A percentile compares a stretch with the other conserved stretches of the same genome.
Evolutionary conservation across 2,113 vertebrate species (phyloP).

Genomic region (Acrocephalus arundinaceus): DNA sequence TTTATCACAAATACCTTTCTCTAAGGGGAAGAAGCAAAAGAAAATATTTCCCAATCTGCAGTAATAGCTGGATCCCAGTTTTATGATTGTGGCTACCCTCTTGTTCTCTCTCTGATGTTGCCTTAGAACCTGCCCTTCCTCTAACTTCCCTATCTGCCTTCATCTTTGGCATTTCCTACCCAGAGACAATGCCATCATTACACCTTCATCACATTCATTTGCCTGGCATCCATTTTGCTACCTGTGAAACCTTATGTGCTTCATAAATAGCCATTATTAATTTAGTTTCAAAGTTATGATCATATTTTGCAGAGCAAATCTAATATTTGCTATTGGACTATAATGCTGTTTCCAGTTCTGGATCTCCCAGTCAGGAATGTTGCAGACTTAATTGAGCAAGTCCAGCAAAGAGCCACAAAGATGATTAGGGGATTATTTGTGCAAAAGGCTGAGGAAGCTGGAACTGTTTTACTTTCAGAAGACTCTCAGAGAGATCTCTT

Average conservation of each 20-base stretch:
- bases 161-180: background rate
- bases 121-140: background rate
- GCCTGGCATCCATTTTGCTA: background rate
- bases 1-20: background rate
- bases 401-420: background rate
- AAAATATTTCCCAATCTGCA: background rate
- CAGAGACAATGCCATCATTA: background rate
- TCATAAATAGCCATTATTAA: background rate
- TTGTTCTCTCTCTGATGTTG: background rate
- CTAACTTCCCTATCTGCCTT: background rate
- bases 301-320: background rate
- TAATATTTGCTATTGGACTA: background rate
- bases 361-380: background rate
- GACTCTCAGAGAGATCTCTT: background rate
- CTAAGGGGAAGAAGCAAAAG: background rate
- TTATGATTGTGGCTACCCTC: background rate
- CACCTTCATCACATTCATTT: background rate
- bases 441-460: background rate
- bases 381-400: background rate
- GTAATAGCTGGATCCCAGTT: background rate
- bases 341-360: background rate
- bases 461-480: background rate
- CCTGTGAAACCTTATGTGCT: background rate
- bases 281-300: background rate
- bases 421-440: background rate